A percentile compares a stretch with the other conserved stretches of the same genome.
Conservation (phyloP, 2,113 vertebrate genomes). For the Urocolius indicus region DNA sequence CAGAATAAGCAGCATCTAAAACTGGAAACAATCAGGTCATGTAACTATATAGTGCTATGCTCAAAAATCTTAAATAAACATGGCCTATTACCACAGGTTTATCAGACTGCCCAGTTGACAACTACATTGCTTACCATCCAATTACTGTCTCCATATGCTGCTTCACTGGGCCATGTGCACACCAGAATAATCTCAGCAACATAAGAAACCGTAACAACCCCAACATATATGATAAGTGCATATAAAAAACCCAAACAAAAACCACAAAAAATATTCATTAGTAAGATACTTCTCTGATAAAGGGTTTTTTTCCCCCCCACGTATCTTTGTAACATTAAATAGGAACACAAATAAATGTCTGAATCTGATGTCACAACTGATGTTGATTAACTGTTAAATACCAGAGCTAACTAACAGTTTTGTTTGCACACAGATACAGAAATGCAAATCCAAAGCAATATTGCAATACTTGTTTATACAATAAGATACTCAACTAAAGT, state of each 20-base stretch:
- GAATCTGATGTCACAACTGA: background rate
- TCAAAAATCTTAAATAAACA: background rate
- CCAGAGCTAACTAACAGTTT: background rate
- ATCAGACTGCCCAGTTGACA: background rate
- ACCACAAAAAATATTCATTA: background rate
- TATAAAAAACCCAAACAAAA: background rate
- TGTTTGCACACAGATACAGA: background rate
- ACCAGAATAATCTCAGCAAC: background rate
- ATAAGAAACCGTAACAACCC: background rate
- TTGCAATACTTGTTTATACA: background rate
- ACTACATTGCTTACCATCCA: fast-evolving
- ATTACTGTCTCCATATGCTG: background rate
- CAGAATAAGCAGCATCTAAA: background rate
- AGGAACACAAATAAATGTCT: background rate
- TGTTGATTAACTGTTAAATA: background rate
- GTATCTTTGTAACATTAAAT: background rate
- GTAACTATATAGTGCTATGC: background rate
- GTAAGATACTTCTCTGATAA: background rate
- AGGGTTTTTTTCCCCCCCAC: background rate
- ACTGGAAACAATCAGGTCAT: background rate
- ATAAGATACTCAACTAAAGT: background rate
- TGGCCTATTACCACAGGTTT: background rate
- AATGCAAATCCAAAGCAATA: background rate
- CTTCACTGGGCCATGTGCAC: background rate
- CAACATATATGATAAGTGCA: background rate